phyloP scores from a whole-genome alignment of 2,888 invertebrate genomes.

The Drosophila atroscutellata region DNA sequence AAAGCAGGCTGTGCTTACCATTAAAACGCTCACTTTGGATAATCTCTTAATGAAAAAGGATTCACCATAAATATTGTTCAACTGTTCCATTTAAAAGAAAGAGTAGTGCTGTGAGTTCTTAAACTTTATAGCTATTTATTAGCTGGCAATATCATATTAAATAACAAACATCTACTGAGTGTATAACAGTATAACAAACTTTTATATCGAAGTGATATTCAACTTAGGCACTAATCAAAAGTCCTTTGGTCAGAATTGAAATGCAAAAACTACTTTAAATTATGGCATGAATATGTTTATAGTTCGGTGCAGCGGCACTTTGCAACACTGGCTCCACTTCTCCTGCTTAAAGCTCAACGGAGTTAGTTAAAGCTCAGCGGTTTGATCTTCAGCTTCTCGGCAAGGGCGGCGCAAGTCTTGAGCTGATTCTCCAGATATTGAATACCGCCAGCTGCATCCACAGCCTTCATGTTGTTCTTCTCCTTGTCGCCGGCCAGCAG shows the following conservation, averaged over 20 bases:
- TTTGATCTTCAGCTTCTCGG: conserved; percentile 87
- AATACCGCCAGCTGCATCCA: conserved; percentile 90
- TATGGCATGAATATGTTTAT: conserved; percentile 20
- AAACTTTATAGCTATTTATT: conserved; percentile 14
- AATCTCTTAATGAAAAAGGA: background rate
- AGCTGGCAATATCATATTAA: conserved; percentile 6
- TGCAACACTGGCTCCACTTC: background rate
- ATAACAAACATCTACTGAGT: conserved; percentile 17
- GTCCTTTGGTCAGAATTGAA: conserved; percentile 64
- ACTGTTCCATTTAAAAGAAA: background rate
- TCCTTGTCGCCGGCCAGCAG: conserved; percentile 95
- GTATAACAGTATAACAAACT: conserved; percentile 18
- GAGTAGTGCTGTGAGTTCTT: background rate
- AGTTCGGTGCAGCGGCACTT: background rate
- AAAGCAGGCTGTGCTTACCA: conserved; percentile 16
- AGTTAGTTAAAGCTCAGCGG: conserved; percentile 80
- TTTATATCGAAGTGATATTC: conserved; percentile 16
- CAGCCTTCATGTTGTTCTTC: conserved; percentile 88
- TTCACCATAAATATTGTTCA: background rate
- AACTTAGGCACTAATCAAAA: conserved; percentile 55
- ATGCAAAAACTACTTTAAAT: conserved; percentile 57
- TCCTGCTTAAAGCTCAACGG: conserved; percentile 67
- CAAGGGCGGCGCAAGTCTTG: conserved; percentile 87
- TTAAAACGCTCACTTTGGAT: conserved; percentile 6
- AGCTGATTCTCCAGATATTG: conserved; percentile 92